Conservation (phyloP, 1,140 invertebrate species). For the Procambarus clarkii region DNA sequence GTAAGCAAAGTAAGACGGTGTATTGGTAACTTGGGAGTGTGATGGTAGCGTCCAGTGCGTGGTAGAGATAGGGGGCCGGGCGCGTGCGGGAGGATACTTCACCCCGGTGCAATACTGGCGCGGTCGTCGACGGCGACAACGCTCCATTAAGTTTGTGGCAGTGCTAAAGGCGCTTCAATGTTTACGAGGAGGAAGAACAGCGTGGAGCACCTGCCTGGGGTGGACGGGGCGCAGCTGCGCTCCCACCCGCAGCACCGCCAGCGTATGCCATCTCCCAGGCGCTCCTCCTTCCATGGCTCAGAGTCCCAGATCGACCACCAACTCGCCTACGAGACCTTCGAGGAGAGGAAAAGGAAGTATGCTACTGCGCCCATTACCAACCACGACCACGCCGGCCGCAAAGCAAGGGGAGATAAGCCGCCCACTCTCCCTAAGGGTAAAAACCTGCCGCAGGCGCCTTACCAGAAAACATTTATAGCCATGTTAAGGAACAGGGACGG, state of each 20-base stretch:
- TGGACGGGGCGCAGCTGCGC: slow-evolving; percentile 8
- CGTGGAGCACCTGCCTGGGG: slow-evolving; percentile 36
- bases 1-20: neutral
- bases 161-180: neutral
- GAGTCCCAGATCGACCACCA: slow-evolving; percentile 26
- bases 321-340: neutral
- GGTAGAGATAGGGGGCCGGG: neutral
- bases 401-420: neutral
- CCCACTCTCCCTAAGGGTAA: slow-evolving; percentile 25
- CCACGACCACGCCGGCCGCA: slow-evolving; percentile 25
- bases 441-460: slow-evolving; percentile 56
- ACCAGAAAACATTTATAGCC: slow-evolving; percentile 72
- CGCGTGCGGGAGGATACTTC: neutral
- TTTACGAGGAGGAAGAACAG: slow-evolving; percentile 42
- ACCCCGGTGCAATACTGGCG: neutral
- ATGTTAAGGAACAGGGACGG: slow-evolving; percentile 62
- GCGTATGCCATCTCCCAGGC: slow-evolving; percentile 38
- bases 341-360: slow-evolving; percentile 63
- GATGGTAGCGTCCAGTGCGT: neutral
- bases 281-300: slow-evolving; percentile 62
- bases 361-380: slow-evolving; percentile 62
- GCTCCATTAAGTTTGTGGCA: neutral
- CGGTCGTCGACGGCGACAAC: neutral
- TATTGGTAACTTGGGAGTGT: neutral
- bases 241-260: slow-evolving; percentile 3